These are phyloP conservation scores for Tachypleus tridentatus DNA, from an alignment of 1,140 invertebrate species.

Conservation along the genomic window DNA sequence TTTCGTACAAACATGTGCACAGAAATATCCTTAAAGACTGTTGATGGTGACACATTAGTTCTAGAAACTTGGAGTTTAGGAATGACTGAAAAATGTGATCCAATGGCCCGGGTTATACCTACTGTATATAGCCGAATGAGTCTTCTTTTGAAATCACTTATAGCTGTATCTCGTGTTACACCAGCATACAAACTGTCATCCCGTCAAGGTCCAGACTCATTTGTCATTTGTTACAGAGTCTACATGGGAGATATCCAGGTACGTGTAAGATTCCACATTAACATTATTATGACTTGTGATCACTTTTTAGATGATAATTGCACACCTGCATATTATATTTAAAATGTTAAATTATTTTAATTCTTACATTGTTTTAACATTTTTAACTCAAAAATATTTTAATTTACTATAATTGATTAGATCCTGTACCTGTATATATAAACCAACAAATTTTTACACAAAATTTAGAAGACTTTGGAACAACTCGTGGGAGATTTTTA, in stretches of 20 bases:
- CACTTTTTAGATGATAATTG: no score
- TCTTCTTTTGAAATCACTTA: constrained; percentile 73
- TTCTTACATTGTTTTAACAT: no score
- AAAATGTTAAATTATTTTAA: no score
- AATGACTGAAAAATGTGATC: constrained; percentile 26
- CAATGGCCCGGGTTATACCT: constrained; percentile 4
- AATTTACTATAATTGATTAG: no score
- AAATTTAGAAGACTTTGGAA: no score
- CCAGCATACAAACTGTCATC: constrained; percentile 84
- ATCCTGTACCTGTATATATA: no score
- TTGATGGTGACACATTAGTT: constrained; percentile 78
- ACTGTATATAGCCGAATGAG: constrained; percentile 70
- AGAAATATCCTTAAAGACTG: constrained; percentile 79
- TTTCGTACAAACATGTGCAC: constrained; percentile 46
- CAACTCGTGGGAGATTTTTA: no score
- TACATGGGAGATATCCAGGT: constrained; percentile 67
- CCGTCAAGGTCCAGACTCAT: constrained; percentile 68
- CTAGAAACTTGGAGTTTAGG: constrained; percentile 77
- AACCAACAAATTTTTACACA: no score
- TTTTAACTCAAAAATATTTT: no score
- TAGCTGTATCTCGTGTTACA: constrained; percentile 73
- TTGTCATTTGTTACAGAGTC: constrained; percentile 79
- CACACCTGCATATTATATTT: no score
- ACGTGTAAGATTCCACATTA: no score
- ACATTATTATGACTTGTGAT: no score